phyloP scores from a whole-genome alignment of 1,140 invertebrate species.

The Drosophila rufa region DNA sequence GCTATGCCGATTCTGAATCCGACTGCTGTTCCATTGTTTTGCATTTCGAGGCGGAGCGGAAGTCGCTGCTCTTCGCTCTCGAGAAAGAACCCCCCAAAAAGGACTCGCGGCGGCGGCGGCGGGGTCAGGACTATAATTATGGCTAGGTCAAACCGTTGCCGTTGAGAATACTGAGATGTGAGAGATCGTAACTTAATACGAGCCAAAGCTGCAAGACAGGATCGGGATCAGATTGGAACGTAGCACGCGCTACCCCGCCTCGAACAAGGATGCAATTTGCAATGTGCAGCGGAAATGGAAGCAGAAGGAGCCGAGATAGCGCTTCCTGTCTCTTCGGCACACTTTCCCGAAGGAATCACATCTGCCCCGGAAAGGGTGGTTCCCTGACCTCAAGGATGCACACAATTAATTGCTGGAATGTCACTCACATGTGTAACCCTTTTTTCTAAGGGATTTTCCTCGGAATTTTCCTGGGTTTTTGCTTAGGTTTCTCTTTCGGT shows the following conservation, averaged over 20 bases:
- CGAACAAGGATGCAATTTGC: conserved; percentile 51
- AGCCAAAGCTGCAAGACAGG: conserved; percentile 67
- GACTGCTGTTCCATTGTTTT: conserved; percentile 59
- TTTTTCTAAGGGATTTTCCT: conserved; percentile 27
- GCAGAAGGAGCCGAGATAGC: conserved; percentile 25
- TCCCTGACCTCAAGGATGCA: conserved; percentile 44
- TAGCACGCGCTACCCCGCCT: conserved; percentile 56
- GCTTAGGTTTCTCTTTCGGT: not conserved
- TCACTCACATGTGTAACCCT: conserved; percentile 62
- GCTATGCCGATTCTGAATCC: conserved; percentile 23
- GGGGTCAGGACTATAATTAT: conserved; percentile 74
- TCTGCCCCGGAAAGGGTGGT: conserved; percentile 40
- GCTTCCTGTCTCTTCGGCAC: conserved; percentile 49
- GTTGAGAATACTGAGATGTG: conserved; percentile 27
- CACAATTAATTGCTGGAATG: conserved; percentile 50
- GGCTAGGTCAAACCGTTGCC: conserved; percentile 69
- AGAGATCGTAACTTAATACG: conserved; percentile 70
- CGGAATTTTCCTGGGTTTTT: conserved; percentile 7
- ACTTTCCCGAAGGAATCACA: conserved; percentile 41
- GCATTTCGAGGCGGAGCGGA: conserved; percentile 52
- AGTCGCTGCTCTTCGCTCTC: conserved; percentile 52
- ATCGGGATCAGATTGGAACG: not conserved
- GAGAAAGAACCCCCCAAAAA: conserved; percentile 28
- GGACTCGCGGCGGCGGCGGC: conserved; percentile 8
- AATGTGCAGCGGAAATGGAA: conserved; percentile 68